Base-by-base conservation (phyloP, 2,797 vertebrate species). In the Allobates femoralis region DNA sequence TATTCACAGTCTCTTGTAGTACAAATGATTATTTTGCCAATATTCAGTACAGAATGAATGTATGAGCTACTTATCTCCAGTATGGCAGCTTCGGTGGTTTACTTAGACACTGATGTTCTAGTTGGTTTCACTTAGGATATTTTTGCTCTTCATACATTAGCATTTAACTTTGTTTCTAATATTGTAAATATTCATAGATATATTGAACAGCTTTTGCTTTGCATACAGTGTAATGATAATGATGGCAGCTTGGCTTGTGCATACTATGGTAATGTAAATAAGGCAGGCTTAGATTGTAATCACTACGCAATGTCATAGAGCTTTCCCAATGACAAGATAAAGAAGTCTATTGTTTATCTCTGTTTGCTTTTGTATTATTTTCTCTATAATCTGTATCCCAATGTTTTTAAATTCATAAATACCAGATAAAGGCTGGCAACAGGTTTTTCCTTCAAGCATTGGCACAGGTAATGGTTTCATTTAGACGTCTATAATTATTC, bases 221-320 rank as follows among this genome's bases (percentile, higher is more conserved):
- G 56, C 26, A 80, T 28, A 66, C 37, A 66, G 8, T 30, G 19
- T 14, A 64, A 64, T 67, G 41, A 19, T 66, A 81, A 67, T 81
- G 62, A 81, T 14, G 6, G n/a, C 26, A 1, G 62, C 41, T 66
- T 46, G 8, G 41, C 41, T 81, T 50, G 60, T 64, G n/a, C 28
- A 30, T 80, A 80, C 34, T 51, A 81, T 18, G 30, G 60, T 67
- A 41, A 50, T 67, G 60, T 67, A 81, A 81, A 81, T 81, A 81
- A 51, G 79, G n/a, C 19, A 19, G 78, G 60, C 34, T 80, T 50
- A 67, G 76, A 37, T 55, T 26, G 16, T 66, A 46, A 80, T 80
- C 37, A 32, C 37, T 64, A 46, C 15, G 16, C 78, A 80, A 80
- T 18, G 79, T 66, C 79, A 81, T 23, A 23, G 18, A 81, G 18